Evolutionary conservation across 2,888 invertebrate species (phyloP).

Genomic region (Melitaea athalia): DNA sequence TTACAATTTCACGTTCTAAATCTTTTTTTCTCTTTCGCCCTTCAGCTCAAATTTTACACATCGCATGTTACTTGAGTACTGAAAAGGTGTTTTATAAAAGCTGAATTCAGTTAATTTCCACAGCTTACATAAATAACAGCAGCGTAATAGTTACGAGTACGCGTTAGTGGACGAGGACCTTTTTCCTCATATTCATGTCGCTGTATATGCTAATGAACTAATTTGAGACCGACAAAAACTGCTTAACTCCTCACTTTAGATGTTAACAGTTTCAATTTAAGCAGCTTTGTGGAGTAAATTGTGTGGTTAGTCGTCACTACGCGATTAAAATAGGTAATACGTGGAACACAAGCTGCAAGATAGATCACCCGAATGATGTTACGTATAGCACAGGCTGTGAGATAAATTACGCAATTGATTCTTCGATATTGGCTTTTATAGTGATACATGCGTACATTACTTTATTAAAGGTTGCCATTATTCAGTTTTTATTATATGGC

Average conservation of each 20-base stretch:
- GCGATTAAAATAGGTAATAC: conserved; percentile 25
- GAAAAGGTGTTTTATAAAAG: conserved; percentile 7
- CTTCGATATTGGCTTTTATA: conserved; percentile 39
- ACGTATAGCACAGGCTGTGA: conserved; percentile 34
- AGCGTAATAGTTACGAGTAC: conserved; percentile 41
- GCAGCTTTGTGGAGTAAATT: conserved; percentile 36
- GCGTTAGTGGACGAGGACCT: conserved; percentile 41
- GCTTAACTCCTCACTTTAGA: conserved; percentile 49
- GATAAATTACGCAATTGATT: conserved; percentile 39
- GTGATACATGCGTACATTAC: conserved; percentile 34
- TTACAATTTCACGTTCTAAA: background rate
- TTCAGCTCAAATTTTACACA: background rate
- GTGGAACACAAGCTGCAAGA: conserved; percentile 21
- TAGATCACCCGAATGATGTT: conserved; percentile 30
- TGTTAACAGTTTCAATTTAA: conserved; percentile 64
- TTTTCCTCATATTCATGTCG: conserved; percentile 43
- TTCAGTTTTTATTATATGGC: conserved; percentile 17
- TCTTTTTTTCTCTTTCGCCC: background rate
- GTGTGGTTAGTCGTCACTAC: conserved; percentile 29
- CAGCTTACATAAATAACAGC: conserved; percentile 69
- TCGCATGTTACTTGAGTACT: background rate
- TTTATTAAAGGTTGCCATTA: conserved; percentile 30
- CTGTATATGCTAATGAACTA: conserved; percentile 63
- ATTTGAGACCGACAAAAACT: conserved; percentile 63
- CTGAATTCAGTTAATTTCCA: conserved; percentile 42